Conservation (phyloP, 2,113 vertebrate genomes). For the Hiodon alosoides region DNA sequence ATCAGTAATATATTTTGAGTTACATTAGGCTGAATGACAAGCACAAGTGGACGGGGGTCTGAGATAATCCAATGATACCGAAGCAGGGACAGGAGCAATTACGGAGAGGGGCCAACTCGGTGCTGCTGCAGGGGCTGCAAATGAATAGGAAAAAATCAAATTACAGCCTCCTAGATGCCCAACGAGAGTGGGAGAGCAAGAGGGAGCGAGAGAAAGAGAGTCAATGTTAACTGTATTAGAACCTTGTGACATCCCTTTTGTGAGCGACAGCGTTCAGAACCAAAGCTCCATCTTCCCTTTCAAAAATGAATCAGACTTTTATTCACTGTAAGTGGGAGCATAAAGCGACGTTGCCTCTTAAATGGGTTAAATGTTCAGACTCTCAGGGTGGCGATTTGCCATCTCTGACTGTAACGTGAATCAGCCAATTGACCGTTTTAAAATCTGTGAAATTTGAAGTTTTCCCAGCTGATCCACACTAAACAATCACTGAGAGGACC, state of each 20-base stretch:
- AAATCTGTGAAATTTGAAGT: slow-evolving; percentile 1
- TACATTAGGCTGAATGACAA: slow-evolving; percentile 89
- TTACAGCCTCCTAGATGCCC: slow-evolving; percentile 85
- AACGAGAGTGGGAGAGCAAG: slow-evolving; percentile 62
- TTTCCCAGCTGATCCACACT: too few relatives aligned
- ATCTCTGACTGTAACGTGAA: slow-evolving; percentile 21
- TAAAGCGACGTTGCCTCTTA: slow-evolving; percentile 52
- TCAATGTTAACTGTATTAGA: slow-evolving; percentile 88
- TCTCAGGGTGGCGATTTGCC: slow-evolving; percentile 34
- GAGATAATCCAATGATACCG: slow-evolving; percentile 89
- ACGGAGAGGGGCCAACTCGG: slow-evolving; percentile 77
- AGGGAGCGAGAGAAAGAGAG: slow-evolving; percentile 44
- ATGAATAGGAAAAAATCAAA: slow-evolving; percentile 90
- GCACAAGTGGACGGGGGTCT: slow-evolving; percentile 82
- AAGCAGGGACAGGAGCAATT: slow-evolving; percentile 91
- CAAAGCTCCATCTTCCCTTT: slow-evolving; percentile 60
- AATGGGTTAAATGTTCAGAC: slow-evolving; percentile 51
- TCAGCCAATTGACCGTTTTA: slow-evolving; percentile 16
- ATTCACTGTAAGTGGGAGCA: slow-evolving; percentile 52
- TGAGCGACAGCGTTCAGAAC: slow-evolving; percentile 71
- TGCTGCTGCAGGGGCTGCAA: slow-evolving; percentile 84
- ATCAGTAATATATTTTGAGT: slow-evolving; percentile 90
- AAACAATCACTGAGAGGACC: too few relatives aligned
- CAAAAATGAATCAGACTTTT: slow-evolving; percentile 69
- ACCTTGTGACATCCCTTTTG: slow-evolving; percentile 79